Base-by-base conservation (phyloP, 2,888 invertebrate species). In the Orchesellides sinensis region DNA sequence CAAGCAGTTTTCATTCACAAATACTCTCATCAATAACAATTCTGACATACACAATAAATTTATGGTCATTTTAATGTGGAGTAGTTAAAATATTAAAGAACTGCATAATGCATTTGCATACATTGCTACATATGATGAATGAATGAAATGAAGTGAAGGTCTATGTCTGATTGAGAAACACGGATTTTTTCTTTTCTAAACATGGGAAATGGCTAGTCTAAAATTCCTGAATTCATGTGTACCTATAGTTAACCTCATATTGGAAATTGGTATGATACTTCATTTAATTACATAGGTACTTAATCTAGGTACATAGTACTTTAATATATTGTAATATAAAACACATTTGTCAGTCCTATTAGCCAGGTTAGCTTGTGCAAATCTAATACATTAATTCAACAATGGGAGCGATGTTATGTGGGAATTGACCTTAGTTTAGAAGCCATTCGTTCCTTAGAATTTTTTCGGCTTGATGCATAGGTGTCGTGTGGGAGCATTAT, bases 381-480 rank as follows among this genome's bases (percentile, higher is more conserved):
- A 49, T 19, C 32, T 32, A 32, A 5, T 32, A 32, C 5, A 32
- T 32, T 6, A 32, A 32, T 32, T 6, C 32, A 5, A 6, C 32
- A 32, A 32, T 32, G 32, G 32, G 10, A 32, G 32, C 32, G 10
- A 10, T 6, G 10, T 32, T 10, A 32, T 59, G 32, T 59, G 59
- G 59, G 59, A 59, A 59, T 29, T 59, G 59, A 59, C 59, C 59
- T 59, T 21, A 3, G 32, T 27, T 59, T n/a, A n/a, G n/a, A n/a
- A n/a, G n/a, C n/a, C 23, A n/a, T 59, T 47, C 12, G 21, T 5
- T 52, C 27, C 14, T 56, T 5, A 56, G 4, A 4, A 59, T 29
- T 59, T 29, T 35, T 17, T 59, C 59, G 29, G 27, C 59, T 29
- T n/a, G 1, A n/a, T n/a, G n/a, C n/a, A n/a, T n/a, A n/a, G n/a